These are phyloP conservation scores for Oscheius sp. DNA, from an alignment of 2,888 invertebrate species.

Conservation along the genomic window DNA sequence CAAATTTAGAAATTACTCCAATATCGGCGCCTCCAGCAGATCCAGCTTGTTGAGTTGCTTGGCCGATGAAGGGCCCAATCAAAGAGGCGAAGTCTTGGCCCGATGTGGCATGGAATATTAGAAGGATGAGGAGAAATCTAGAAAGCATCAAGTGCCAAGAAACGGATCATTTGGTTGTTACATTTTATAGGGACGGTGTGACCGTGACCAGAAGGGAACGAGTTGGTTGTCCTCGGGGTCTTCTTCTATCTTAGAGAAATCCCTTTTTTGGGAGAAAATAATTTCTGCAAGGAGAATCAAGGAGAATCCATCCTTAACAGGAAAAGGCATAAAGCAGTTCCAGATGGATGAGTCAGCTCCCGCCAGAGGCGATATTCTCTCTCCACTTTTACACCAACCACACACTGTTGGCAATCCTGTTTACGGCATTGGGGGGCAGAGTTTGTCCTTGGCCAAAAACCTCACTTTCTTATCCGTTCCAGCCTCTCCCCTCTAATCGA, in stretches of 20 bases:
- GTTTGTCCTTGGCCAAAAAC: neutral
- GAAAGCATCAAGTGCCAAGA: neutral
- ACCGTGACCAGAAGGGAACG: neutral
- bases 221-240: no score
- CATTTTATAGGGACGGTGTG: neutral
- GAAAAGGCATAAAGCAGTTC: no score
- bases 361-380: conserved; percentile 19
- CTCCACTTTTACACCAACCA: conserved; percentile 21
- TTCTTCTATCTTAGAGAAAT: no score
- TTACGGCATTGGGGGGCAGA: conserved; percentile 4
- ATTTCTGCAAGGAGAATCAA: no score
- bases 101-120: neutral
- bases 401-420: conserved; percentile 14
- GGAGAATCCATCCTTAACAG: no score
- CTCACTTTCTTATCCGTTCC: neutral
- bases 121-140: neutral
- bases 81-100: neutral
- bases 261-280: no score
- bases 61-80: neutral
- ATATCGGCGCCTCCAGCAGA: neutral
- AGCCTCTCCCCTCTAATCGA: neutral
- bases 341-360: no score
- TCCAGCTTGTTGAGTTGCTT: neutral
- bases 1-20: neutral
- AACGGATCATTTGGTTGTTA: neutral